Base-by-base conservation (phyloP, 2,888 invertebrate species). In the Nesidiocoris tenuis region DNA sequence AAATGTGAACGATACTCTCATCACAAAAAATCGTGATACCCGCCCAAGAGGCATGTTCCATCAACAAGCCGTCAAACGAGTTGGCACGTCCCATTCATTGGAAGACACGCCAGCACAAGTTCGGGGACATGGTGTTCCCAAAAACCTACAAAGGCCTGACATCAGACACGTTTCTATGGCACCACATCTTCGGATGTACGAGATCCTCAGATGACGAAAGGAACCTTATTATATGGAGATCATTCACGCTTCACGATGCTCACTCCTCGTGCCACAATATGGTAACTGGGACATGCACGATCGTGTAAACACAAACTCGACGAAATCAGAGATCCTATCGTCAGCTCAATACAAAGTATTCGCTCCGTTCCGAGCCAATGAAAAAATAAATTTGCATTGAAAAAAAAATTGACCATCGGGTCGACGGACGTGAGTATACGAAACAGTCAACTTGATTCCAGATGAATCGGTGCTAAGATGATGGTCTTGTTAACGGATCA, bases 211-310 rank as follows among this genome's bases (percentile, higher is more conserved):
- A 57, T 59, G 56, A 70, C 59, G 70, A 70, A 70, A 59, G 59
- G 55, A 39, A 39, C 39, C 39, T 22, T 57, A 70, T 70, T 59
- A 70, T 24, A 16, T n/a, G 59, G 17, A 9, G 22, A 70, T 70
- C 70, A 70, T 59, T 59, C 70, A 70, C 59, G 70, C 70, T 70
- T 70, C 70, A 70, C 70, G 70, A 70, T 70, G 59, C 22, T 70
- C 70, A 70, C 70, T 56, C 55, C 67, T 67, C 19, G 55, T 22
- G 22, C 67, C 22, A 39, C 39, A 39, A 3, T 39, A 3, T 39
- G 39, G 39, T 39, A 39, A 39, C 39, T 39, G 12, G 5, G 5
- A 39, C 39, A n/a, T n/a, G n/a, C n/a, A 39, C 39, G 39, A 39
- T 39, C 39, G 12, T 39, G 39, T 39, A 7, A 39, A 39, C 3